Evolutionary conservation across 2,888 invertebrate species (phyloP).

Genomic region (Rapana venosa): DNA sequence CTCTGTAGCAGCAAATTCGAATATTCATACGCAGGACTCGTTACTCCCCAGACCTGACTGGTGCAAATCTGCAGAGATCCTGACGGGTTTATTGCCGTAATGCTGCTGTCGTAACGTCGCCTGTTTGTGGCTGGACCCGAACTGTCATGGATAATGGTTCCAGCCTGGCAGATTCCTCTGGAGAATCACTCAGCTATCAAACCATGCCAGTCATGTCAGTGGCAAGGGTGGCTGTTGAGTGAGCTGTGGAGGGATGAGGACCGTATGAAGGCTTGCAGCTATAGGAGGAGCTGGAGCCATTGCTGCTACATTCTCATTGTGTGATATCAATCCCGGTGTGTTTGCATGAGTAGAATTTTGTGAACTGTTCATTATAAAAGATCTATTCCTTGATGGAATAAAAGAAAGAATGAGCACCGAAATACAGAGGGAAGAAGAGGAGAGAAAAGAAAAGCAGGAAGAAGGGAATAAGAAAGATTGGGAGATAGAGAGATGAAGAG

Average conservation of each 20-base stretch:
- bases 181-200: background rate
- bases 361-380: too few relatives aligned
- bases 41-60: background rate
- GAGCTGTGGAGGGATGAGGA: background rate
- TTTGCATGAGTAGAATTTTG: background rate
- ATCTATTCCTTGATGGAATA: too few relatives aligned
- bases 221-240: background rate
- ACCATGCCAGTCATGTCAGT: background rate
- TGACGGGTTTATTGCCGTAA: background rate
- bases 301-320: background rate
- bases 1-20: conserved; percentile 2
- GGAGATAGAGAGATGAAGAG: background rate
- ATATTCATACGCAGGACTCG: background rate
- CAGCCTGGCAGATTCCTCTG: background rate
- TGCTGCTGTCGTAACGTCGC: background rate
- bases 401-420: background rate
- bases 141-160: conserved; percentile 6
- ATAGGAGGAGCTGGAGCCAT: background rate
- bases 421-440: background rate
- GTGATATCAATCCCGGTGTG: background rate
- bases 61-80: conserved; percentile 1
- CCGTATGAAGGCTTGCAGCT: background rate
- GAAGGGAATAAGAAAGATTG: background rate
- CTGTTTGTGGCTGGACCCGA: background rate
- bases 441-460: background rate